A percentile compares a stretch with the other conserved stretches of the same genome.
phyloP scores from a whole-genome alignment of 2,113 vertebrate species.

The Ammodytes marinus region DNA sequence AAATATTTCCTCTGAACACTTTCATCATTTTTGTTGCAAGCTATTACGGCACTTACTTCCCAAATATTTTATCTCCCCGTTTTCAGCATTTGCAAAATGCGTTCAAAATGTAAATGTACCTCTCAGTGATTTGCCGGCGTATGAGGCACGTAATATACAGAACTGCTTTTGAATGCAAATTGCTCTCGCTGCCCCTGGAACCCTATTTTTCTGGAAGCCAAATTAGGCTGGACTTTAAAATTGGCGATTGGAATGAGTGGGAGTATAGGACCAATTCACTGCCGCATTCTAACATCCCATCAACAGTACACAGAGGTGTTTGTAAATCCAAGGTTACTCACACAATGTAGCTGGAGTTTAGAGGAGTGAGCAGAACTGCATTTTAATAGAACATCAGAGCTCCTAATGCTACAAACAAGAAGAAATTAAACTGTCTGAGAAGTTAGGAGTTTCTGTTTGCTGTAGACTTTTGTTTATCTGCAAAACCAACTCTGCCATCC shows the following conservation, averaged over 20 bases:
- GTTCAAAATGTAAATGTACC: constrained; percentile 64
- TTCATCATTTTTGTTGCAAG: neutral
- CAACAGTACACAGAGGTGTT: constrained; percentile 11
- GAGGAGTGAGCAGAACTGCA: constrained; percentile 7
- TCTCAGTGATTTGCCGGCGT: constrained; percentile 34
- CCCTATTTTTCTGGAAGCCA: constrained; percentile 47
- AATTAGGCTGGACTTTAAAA: constrained; percentile 49
- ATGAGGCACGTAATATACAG: constrained; percentile 29
- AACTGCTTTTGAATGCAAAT: constrained; percentile 66
- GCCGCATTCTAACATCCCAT: constrained; percentile 38
- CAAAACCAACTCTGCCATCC: constrained; percentile 22
- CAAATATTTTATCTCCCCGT: constrained; percentile 18
- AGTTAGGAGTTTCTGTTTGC: constrained; percentile 46
- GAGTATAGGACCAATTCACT: constrained; percentile 29
- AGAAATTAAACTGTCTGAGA: constrained; percentile 44
- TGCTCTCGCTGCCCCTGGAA: constrained; percentile 31
- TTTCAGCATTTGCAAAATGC: constrained; percentile 14
- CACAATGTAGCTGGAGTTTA: constrained; percentile 39
- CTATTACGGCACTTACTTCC: constrained; percentile 17
- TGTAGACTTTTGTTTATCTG: constrained; percentile 43
- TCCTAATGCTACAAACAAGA: constrained; percentile 26
- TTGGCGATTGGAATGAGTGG: constrained; percentile 29
- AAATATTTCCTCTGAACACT: constrained; percentile 2
- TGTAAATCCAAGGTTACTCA: constrained; percentile 52
- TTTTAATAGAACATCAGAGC: constrained; percentile 40